Evolutionary conservation across 2,888 invertebrate species (phyloP).

Genomic region (Papilio demoleus): DNA sequence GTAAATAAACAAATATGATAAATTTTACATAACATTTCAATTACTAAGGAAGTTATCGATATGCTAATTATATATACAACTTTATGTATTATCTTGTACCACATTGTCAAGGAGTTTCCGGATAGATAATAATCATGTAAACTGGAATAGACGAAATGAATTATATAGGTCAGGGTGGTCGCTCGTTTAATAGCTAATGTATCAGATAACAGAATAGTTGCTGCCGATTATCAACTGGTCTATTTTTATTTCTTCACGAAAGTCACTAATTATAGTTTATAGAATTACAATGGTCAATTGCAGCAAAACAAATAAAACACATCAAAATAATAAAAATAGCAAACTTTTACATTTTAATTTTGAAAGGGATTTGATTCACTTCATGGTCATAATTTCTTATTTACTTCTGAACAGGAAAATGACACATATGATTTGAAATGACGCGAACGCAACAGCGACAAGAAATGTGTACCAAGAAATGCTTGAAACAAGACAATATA

Average conservation of each 20-base stretch:
- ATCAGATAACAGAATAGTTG: constrained; percentile 1
- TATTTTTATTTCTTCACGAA: constrained; percentile 1
- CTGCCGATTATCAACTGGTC: not conserved
- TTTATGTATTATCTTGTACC: constrained; percentile 13
- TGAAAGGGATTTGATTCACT: no score
- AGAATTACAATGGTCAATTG: not conserved
- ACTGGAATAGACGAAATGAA: constrained; percentile 10
- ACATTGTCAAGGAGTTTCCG: constrained; percentile 31
- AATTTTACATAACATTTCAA: constrained; percentile 22
- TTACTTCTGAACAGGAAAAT: not conserved
- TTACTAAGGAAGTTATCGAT: constrained; percentile 23
- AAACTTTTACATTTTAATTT: no score
- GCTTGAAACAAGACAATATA: not conserved
- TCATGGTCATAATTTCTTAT: not conserved
- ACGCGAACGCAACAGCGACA: not conserved
- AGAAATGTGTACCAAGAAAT: not conserved
- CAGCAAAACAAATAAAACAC: not conserved
- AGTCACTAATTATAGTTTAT: not conserved
- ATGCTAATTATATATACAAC: constrained; percentile 19
- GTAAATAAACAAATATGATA: constrained; percentile 47
- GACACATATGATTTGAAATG: not conserved
- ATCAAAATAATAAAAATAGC: no score
- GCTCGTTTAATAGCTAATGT: constrained; percentile 5
- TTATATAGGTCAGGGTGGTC: constrained; percentile 29
- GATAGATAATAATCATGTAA: constrained; percentile 31